Base-by-base conservation (phyloP, 1,140 invertebrate genomes). In the Drosophila mayri region DNA sequence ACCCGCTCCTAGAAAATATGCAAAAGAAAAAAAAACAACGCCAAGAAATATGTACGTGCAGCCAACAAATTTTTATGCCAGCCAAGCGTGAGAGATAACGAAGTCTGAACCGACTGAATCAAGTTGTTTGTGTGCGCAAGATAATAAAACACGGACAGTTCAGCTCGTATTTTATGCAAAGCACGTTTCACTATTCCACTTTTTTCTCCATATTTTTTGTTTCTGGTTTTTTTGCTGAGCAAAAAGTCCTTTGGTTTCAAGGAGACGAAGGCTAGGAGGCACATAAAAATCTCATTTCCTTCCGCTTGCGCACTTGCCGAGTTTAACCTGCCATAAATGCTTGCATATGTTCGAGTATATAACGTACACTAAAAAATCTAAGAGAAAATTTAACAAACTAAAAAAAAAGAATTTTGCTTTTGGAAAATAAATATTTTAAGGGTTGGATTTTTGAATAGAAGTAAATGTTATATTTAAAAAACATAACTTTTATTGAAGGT, bases 261-360 rank as follows among this genome's bases (percentile, higher is more conserved):
- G 18, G 40, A 59, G 55, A 30, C 57, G 25, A 44, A 49, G 57
- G 43, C 32, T 55, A 25, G n/a, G 37, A 67, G 72, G 73, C 76
- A 65, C 77, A 90, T 90, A 81, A 84, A 88, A 84, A 84, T 88
- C 76, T 72, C 50, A 84, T 81, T 78, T 88, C 77, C 77, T 84
- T 88, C 65, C 77, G 76, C 64, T 63, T 37, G 62, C 59, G 59
- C 60, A 76, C 67, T 55, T 28, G n/a, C n/a, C 20, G 10, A 47
- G 20, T 57, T 70, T 46, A 90, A 88, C 72, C 85, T 84, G 80
- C 58, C 85, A 84, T 81, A 73, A 90, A 90, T 78, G 58, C 25
- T 57, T 44, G 22, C 72, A 73, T 61, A 70, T 80, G 54, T 49
- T 62, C 55, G 43, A 49, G 37, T 40, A 47, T 59, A 30, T 57